These are phyloP conservation scores for Gila robusta DNA, from an alignment of 2,797 vertebrate genomes.

Conservation along the genomic window DNA sequence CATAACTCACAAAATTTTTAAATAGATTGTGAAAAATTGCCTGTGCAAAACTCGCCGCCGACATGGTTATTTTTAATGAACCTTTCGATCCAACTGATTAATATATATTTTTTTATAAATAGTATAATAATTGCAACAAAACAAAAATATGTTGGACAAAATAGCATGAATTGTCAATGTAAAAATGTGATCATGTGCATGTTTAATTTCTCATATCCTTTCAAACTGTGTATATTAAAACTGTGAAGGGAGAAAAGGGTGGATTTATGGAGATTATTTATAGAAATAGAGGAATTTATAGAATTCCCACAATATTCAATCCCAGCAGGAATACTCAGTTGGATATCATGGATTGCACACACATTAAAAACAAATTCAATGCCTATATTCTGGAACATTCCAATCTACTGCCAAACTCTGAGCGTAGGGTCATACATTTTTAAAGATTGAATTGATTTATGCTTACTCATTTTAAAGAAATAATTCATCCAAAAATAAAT, in stretches of 20 bases:
- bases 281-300: not conserved
- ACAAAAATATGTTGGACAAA: not conserved
- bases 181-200: not conserved
- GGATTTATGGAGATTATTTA: conserved; percentile 1
- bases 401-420: not conserved
- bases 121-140: not conserved
- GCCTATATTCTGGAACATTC: conserved; percentile 3
- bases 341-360: not conserved
- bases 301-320: conserved; percentile 21
- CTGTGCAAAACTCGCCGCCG: not conserved
- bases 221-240: not conserved
- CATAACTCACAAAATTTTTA: too few relatives aligned
- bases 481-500: not conserved
- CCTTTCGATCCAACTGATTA: not conserved
- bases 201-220: not conserved
- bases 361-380: not conserved
- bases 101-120: not conserved
- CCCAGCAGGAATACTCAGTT: not conserved
- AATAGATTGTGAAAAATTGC: not conserved
- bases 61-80: not conserved
- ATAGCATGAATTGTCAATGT: too few relatives aligned
- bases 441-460: not conserved
- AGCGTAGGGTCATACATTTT: not conserved
- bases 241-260: not conserved
- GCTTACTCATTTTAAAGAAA: not conserved